Evolutionary conservation across 2,888 invertebrate genomes (phyloP).

Genomic region (Lamproptera curius): DNA sequence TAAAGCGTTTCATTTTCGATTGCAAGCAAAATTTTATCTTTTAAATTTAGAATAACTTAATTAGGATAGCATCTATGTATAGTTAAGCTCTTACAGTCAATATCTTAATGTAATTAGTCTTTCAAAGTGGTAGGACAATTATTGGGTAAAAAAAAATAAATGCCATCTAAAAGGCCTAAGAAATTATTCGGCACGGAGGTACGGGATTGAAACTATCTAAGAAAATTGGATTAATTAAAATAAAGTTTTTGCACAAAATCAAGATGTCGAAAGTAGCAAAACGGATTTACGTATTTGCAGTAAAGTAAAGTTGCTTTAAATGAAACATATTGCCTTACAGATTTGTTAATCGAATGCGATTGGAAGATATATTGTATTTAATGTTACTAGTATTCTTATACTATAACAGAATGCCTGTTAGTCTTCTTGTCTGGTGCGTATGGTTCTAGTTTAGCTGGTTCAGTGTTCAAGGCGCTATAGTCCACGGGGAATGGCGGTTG

Average conservation of each 20-base stretch:
- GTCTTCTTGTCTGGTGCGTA: conserved; percentile 83
- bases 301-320: too few species aligned
- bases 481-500: conserved; percentile 84
- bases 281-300: too few species aligned
- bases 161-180: too few species aligned
- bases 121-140: conserved; percentile 5
- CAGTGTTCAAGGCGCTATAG: conserved; percentile 85
- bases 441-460: conserved; percentile 83
- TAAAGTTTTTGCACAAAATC: too few species aligned
- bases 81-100: conserved; percentile 16
- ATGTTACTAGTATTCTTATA: conserved; percentile 44
- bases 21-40: conserved; percentile 36
- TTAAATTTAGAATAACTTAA: conserved; percentile 6
- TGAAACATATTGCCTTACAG: too few species aligned
- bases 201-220: too few species aligned
- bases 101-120: conserved; percentile 10
- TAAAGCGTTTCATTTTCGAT: conserved; percentile 55
- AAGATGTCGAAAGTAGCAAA: too few species aligned
- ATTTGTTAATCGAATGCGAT: conserved; percentile 4
- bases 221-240: too few species aligned
- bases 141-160: too few species aligned
- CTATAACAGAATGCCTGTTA: conserved; percentile 84
- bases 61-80: neutral
- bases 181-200: too few species aligned
- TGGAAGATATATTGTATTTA: too few species aligned